These are phyloP conservation scores for Calidris pygmaea DNA, from an alignment of 2,113 vertebrate genomes.

Conservation along the genomic window DNA sequence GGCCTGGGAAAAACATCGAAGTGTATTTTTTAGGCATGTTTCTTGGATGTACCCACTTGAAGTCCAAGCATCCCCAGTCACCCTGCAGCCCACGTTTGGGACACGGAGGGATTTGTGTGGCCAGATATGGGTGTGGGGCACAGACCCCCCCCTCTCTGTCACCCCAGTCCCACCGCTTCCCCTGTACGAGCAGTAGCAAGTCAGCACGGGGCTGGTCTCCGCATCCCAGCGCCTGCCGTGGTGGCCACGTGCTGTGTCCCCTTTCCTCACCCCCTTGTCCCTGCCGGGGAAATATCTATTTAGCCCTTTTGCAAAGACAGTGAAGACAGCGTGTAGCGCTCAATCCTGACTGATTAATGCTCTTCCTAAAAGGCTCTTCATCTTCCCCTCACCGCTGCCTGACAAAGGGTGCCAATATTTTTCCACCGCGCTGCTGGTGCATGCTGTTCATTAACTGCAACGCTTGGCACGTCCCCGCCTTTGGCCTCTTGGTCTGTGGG, in stretches of 20 bases:
- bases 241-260: rapidly evolving
- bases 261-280: neutral
- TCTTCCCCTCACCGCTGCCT: neutral
- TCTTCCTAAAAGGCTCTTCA: neutral
- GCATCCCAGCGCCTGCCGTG: rapidly evolving
- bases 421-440: neutral
- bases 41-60: rapidly evolving
- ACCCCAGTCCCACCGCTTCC: neutral
- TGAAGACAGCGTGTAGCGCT: neutral
- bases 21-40: rapidly evolving
- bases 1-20: neutral
- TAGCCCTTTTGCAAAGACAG: neutral
- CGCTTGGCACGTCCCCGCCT: too few relatives aligned
- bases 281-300: neutral
- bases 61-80: neutral
- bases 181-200: neutral
- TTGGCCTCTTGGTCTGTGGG: neutral
- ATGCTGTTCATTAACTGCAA: rapidly evolving
- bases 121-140: neutral
- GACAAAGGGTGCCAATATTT: neutral
- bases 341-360: neutral
- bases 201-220: neutral
- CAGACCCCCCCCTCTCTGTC: too few relatives aligned
- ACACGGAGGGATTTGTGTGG: neutral
- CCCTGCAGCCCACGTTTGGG: rapidly evolving